Conservation (phyloP, 2,888 invertebrate genomes). For the Pomacea canaliculata region DNA sequence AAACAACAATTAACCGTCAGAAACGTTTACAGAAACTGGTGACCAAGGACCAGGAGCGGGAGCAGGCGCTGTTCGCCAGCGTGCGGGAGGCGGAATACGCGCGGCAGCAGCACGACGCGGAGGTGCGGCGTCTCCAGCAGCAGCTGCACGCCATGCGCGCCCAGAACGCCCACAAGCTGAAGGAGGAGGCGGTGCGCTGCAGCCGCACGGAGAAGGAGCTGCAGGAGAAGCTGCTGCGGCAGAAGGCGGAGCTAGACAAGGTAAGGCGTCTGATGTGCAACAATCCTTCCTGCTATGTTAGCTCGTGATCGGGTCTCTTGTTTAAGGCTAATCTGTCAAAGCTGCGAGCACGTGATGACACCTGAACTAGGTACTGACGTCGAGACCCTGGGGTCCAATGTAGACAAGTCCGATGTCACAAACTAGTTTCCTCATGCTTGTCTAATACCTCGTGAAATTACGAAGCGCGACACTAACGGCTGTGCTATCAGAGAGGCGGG, state of each 20-base stretch:
- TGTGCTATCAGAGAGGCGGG: no score
- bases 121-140: slow-evolving; percentile 55
- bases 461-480: no score
- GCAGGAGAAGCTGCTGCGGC: slow-evolving; percentile 58
- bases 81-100: slow-evolving; percentile 65
- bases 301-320: background rate
- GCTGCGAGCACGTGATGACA: no score
- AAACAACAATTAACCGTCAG: no score
- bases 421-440: no score
- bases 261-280: slow-evolving; percentile 39
- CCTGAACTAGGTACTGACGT: no score
- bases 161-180: slow-evolving; percentile 57
- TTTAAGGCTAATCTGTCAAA: no score
- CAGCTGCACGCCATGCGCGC: slow-evolving; percentile 55
- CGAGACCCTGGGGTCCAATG: no score
- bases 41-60: slow-evolving; percentile 62
- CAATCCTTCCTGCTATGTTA: background rate
- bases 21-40: slow-evolving; percentile 60
- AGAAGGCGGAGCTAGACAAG: slow-evolving; percentile 66
- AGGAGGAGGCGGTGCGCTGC: slow-evolving; percentile 52
- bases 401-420: no score
- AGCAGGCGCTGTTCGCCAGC: slow-evolving; percentile 59
- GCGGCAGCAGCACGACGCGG: slow-evolving; percentile 66
- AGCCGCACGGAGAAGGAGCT: slow-evolving; percentile 55
- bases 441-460: no score